Conservation (phyloP, 2,797 vertebrate genomes). For the Urosaurus nigricauda region DNA sequence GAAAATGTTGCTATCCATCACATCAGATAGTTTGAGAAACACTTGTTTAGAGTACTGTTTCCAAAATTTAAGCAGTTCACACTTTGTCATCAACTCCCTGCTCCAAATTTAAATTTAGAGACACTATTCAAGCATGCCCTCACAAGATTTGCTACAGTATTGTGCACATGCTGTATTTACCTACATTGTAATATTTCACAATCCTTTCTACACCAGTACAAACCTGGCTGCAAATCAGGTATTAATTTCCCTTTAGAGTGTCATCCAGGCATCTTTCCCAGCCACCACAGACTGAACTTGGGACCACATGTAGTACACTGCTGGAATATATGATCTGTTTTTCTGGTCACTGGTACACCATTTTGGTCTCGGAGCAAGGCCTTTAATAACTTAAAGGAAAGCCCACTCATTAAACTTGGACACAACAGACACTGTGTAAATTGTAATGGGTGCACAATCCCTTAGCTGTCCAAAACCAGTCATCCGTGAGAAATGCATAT, state of each 20-base stretch:
- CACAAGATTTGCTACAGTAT: neutral
- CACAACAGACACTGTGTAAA: neutral
- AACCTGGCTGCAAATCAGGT: neutral
- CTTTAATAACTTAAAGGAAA: conserved; percentile 21
- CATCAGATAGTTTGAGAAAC: too few species aligned
- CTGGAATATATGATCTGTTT: neutral
- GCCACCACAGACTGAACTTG: neutral
- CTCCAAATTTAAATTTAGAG: neutral
- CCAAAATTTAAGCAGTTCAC: neutral
- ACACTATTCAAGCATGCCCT: neutral
- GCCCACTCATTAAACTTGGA: neutral
- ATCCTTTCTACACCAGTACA: neutral
- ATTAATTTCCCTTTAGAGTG: neutral
- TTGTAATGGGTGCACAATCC: neutral
- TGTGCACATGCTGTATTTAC: neutral
- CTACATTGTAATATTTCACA: neutral
- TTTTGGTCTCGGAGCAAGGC: neutral
- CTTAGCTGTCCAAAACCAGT: neutral
- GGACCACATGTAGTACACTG: neutral
- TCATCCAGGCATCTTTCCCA: neutral
- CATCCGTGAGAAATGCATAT: conserved; percentile 7
- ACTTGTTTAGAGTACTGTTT: too few species aligned
- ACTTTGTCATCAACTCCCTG: neutral
- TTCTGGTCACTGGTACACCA: too few species aligned
- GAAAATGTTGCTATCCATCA: too few species aligned